Conservation (phyloP, 2,113 vertebrate species). For the Delphinapterus leucas region DNA sequence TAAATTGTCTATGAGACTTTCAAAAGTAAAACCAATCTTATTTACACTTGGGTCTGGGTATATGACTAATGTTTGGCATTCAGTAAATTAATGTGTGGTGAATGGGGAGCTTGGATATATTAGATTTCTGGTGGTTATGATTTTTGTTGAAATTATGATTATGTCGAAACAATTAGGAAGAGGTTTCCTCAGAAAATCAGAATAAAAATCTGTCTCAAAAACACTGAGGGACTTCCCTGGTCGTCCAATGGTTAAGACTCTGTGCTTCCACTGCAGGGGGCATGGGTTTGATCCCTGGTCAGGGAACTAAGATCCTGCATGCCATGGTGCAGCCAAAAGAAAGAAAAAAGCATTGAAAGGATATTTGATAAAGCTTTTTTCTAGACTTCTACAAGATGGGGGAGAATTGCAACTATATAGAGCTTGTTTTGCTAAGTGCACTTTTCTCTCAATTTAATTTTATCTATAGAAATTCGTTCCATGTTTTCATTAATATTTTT, state of each 20-base stretch:
- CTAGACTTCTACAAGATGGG: not conserved
- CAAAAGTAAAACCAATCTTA: not conserved
- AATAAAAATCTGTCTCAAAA: constrained; percentile 1
- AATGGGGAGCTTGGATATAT: not conserved
- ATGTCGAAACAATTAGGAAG: not conserved
- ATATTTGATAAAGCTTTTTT: not conserved
- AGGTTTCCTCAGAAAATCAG: not conserved
- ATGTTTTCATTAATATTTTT: not conserved
- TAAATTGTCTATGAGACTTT: not conserved
- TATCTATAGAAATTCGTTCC: not conserved
- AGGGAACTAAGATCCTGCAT: too few species aligned
- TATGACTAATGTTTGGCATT: not conserved
- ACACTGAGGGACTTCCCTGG: not conserved
- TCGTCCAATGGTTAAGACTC: too few species aligned
- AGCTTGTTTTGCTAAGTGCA: not conserved
- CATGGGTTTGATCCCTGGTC: too few species aligned
- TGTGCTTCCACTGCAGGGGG: too few species aligned
- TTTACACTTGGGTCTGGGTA: not conserved
- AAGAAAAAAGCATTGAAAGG: not conserved
- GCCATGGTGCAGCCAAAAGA: too few species aligned
- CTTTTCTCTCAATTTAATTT: not conserved
- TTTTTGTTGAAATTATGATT: not conserved
- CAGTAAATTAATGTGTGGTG: not conserved
- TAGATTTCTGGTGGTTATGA: not conserved
- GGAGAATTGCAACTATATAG: not conserved